phyloP scores from a whole-genome alignment of 2,113 vertebrate species.

The Conger conger region DNA sequence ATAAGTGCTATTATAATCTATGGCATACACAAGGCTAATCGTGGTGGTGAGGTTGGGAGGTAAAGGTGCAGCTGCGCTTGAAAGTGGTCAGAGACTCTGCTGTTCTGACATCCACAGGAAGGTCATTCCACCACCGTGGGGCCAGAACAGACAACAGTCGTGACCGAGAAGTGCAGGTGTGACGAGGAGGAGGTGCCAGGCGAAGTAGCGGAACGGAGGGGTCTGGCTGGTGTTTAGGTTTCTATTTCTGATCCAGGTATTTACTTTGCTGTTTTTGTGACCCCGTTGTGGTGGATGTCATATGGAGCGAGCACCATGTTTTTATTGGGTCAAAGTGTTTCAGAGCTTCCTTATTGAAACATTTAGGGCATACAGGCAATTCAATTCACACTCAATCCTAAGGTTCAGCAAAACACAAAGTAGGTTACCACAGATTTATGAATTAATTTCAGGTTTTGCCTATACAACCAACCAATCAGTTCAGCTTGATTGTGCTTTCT shows the following conservation, averaged over 20 bases:
- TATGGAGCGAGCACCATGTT: not conserved
- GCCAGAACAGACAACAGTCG: no score
- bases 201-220: no score
- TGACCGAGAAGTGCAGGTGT: no score
- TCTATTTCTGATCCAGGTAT: not conserved
- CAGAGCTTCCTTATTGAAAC: not conserved
- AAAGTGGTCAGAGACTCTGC: no score
- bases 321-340: not conserved
- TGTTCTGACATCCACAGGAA: no score
- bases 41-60: no score
- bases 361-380: no score
- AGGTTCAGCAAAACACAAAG: not conserved
- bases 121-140: no score
- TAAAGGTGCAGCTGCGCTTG: no score
- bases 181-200: no score
- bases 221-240: not conserved
- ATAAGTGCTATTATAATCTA: no score
- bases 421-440: not conserved
- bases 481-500: not conserved
- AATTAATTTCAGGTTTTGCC: not conserved
- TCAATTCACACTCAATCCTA: not conserved
- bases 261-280: not conserved
- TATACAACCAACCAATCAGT: not conserved
- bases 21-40: no score
- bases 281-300: not conserved